Base-by-base conservation (phyloP, 2,113 vertebrate species). In the Elachura formosa region DNA sequence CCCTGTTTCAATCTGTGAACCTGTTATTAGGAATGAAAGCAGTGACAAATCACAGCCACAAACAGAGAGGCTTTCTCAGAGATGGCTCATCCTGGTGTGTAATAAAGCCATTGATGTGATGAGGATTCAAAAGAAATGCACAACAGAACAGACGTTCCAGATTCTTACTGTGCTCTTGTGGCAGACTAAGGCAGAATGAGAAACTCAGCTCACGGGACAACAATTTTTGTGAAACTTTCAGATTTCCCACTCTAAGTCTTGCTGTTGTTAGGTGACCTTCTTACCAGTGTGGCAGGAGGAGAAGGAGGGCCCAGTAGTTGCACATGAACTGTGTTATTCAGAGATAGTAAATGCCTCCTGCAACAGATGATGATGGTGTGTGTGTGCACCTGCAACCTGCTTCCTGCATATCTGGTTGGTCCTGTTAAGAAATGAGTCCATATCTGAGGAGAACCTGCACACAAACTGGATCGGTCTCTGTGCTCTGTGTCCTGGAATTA, bases 321-420 rank as follows among this genome's bases (percentile, higher is more conserved):
- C 23, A 14, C 14, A 16, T 62, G 82, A 51, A 5, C 36, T 58
- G 31, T 3, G 3, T 11, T 59, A 20, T 55, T 78, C 76, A 67
- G 71, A 84, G 71, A 45, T 34, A 34, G 46, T 22, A 58, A 29
- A 43, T 55, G 24, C 63, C 55, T 73, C 5, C 63, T 76, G 55
- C 23, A 48, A 7, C 3, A 64, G 52, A 49, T 84, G 81, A 17
- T 36, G 61, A 16, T 78, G 68, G 43, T 31, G 55, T 41, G 40
- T 63, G 52, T 2, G 4, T 1, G 62, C 52, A 82, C 64, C 77
- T 86, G 76, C 29, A 63, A 1, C n/a, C 49, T 84, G 19, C 54
- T 92, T 73, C 90, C 87, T 66, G 74, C n/a, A 33, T 2, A 1
- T 82, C 96, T 94, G 78, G 87, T 94, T 73, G 67, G 67, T 91